Evolutionary conservation across 2,888 invertebrate species (phyloP).

Genomic region (Bhutanitis thaidina): DNA sequence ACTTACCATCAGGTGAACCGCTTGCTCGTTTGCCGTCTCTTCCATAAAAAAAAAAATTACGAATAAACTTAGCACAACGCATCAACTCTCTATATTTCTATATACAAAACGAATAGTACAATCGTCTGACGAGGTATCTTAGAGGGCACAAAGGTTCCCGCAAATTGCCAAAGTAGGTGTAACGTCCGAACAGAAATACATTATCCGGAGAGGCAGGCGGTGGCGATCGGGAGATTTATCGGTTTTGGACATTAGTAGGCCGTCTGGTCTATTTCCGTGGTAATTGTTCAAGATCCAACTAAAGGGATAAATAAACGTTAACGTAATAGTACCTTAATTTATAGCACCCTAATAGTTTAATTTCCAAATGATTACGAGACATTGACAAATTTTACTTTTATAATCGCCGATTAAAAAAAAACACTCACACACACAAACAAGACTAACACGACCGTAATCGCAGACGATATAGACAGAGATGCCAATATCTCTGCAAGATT

Average conservation of each 20-base stretch:
- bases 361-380: neutral
- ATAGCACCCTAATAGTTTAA: neutral
- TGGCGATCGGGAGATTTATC: constrained; percentile 65
- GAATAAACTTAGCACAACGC: too few species aligned
- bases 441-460: too few species aligned
- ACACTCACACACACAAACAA: too few species aligned
- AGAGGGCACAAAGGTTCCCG: constrained; percentile 77
- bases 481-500: too few species aligned
- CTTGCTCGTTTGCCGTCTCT: too few species aligned
- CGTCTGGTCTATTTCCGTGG: constrained; percentile 61
- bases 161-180: constrained; percentile 79
- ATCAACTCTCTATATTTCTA: constrained; percentile 30
- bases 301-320: constrained; percentile 16
- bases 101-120: constrained; percentile 51
- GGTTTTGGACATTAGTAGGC: constrained; percentile 44
- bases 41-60: too few species aligned
- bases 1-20: too few species aligned
- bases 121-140: constrained; percentile 77
- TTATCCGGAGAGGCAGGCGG: constrained; percentile 67
- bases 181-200: constrained; percentile 78
- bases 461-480: too few species aligned
- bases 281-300: constrained; percentile 21
- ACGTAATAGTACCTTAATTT: constrained; percentile 9
- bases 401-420: too few species aligned
- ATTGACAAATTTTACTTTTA: neutral